phyloP scores from a whole-genome alignment of 2,113 vertebrate species.

The Rafetus swinhoei region DNA sequence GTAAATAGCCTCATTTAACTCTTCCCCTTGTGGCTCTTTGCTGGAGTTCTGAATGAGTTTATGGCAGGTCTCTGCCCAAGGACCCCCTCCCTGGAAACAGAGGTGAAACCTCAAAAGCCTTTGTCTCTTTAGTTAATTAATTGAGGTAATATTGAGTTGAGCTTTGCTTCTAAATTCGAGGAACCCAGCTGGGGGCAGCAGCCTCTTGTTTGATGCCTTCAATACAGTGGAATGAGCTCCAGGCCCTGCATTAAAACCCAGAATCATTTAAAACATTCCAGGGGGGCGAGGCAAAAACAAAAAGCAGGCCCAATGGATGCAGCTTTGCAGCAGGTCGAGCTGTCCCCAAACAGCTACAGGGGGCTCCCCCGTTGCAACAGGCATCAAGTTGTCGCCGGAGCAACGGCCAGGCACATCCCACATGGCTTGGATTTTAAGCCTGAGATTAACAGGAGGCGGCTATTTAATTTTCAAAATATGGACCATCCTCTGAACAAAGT shows the following conservation, averaged over 20 bases:
- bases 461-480: background rate
- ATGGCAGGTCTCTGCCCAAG: constrained; percentile 61
- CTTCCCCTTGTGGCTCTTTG: constrained; percentile 18
- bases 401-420: background rate
- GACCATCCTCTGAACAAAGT: background rate
- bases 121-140: constrained; percentile 78
- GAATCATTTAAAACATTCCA: constrained; percentile 30
- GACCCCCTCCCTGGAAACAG: constrained; percentile 51
- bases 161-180: constrained; percentile 66
- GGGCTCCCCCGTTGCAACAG: constrained; percentile 4
- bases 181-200: constrained; percentile 60
- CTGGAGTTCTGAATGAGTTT: constrained; percentile 53
- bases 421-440: background rate
- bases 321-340: constrained; percentile 20
- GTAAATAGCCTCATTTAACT: constrained; percentile 43
- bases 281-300: background rate
- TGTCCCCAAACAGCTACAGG: background rate
- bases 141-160: constrained; percentile 72
- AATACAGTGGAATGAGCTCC: constrained; percentile 52
- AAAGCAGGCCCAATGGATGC: accelerated
- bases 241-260: constrained; percentile 26
- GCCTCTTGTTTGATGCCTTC: constrained; percentile 43
- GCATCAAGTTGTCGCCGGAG: background rate
- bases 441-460: background rate
- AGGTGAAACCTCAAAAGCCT: constrained; percentile 64